phyloP scores from a whole-genome alignment of 2,888 invertebrate genomes.

The Apodemia duryi region DNA sequence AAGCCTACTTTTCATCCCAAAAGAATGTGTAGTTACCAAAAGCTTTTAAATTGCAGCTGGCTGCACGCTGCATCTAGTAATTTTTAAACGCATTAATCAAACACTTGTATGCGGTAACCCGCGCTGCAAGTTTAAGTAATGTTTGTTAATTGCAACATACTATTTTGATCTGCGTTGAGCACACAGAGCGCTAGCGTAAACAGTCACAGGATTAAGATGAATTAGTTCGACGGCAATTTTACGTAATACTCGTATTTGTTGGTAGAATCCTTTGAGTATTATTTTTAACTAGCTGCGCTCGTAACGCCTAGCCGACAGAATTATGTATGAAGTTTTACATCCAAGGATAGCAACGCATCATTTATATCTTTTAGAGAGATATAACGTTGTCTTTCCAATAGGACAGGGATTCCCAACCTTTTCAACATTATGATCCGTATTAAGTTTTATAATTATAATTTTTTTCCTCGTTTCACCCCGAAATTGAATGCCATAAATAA shows the following conservation, averaged over 20 bases:
- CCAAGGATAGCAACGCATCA: neutral
- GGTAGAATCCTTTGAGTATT: neutral
- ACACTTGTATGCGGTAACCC: neutral
- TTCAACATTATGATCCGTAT: too few species aligned
- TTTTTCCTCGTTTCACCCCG: too few species aligned
- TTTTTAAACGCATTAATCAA: neutral
- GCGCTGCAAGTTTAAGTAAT: neutral
- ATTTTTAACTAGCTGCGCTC: neutral
- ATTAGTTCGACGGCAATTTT: neutral
- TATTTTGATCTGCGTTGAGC: slow-evolving; percentile 1
- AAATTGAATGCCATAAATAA: too few species aligned
- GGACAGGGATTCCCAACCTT: too few species aligned
- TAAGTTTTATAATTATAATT: too few species aligned
- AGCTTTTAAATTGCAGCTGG: too few species aligned
- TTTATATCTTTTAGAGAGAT: neutral
- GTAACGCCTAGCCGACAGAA: neutral
- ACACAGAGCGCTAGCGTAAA: neutral
- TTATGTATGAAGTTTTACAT: neutral
- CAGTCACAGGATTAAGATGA: neutral
- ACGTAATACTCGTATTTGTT: neutral
- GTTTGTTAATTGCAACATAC: neutral
- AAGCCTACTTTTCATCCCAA: too few species aligned
- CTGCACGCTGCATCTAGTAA: too few species aligned
- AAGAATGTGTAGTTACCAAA: too few species aligned
- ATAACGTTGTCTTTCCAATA: too few species aligned